phyloP scores from a whole-genome alignment of 2,797 vertebrate species.

The Crenuchus spilurus region DNA sequence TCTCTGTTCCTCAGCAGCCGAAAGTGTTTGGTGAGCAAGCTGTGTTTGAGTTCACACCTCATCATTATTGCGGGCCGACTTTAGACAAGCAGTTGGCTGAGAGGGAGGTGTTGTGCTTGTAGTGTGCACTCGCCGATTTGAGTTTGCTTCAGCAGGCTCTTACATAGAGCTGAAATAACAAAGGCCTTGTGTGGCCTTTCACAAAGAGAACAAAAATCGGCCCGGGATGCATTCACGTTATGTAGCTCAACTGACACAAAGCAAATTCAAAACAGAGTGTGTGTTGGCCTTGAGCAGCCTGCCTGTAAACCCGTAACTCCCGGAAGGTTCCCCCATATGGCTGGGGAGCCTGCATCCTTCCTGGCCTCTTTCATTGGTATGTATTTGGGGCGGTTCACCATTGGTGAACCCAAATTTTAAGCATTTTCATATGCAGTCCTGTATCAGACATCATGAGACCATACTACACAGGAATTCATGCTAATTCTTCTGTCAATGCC shows the following conservation, averaged over 20 bases:
- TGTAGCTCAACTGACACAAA: not conserved
- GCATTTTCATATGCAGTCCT: too few species aligned
- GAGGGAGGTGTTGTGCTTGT: conserved; percentile 36
- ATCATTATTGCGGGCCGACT: conserved; percentile 43
- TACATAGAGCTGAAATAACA: conserved; percentile 11
- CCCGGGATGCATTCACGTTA: not conserved
- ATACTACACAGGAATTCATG: too few species aligned
- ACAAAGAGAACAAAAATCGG: not conserved
- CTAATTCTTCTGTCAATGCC: too few species aligned
- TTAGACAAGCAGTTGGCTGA: conserved; percentile 44
- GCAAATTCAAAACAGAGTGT: too few species aligned
- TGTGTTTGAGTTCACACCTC: conserved; percentile 43
- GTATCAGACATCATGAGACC: too few species aligned
- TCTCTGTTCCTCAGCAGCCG: conserved; percentile 25
- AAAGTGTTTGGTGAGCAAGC: conserved; percentile 42
- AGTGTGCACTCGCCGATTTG: conserved; percentile 32
- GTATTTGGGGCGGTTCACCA: too few species aligned
- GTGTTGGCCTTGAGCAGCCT: too few species aligned
- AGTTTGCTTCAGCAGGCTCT: conserved; percentile 13
- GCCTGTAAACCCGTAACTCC: too few species aligned
- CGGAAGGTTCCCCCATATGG: too few species aligned
- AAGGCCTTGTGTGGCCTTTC: not conserved
- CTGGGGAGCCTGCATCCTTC: too few species aligned
- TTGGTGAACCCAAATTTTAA: too few species aligned
- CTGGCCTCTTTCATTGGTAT: too few species aligned